A percentile compares a stretch with the other conserved stretches of the same genome.
These are phyloP conservation scores for Chrysina gloriosa DNA, from an alignment of 2,888 invertebrate genomes.

Conservation along the genomic window DNA sequence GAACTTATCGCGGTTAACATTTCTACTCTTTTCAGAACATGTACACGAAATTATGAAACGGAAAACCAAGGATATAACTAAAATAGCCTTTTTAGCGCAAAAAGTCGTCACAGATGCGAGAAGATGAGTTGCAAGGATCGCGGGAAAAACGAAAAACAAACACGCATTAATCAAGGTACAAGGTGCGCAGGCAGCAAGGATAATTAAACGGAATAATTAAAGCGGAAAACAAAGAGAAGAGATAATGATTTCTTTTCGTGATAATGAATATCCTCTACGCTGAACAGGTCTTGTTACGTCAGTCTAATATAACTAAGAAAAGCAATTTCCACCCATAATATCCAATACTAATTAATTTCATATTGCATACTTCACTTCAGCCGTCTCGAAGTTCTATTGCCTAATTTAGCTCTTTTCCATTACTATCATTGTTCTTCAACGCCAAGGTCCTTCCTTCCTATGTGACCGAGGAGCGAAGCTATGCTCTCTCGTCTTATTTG, in stretches of 20 bases:
- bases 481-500: constrained; percentile 6
- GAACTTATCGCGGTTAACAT: too few relatives aligned
- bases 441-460: not conserved
- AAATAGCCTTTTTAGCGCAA: too few relatives aligned
- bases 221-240: constrained; percentile 9
- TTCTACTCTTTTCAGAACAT: too few relatives aligned
- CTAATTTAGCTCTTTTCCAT: constrained; percentile 5
- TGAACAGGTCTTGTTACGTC: constrained; percentile 11
- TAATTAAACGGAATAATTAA: constrained; percentile 26
- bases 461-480: not conserved
- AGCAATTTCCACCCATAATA: constrained; percentile 22
- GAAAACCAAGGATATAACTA: too few relatives aligned
- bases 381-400: constrained; percentile 1
- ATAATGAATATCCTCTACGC: constrained; percentile 13
- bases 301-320: constrained; percentile 11
- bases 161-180: constrained; percentile 14
- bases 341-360: constrained; percentile 21
- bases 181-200: not conserved
- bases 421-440: constrained; percentile 12
- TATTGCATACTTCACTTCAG: constrained; percentile 12
- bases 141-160: not conserved
- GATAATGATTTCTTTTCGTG: constrained; percentile 8
- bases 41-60: too few relatives aligned
- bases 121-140: not conserved
- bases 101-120: not conserved